Conservation (phyloP, 2,113 vertebrate genomes). For the Gambusia holbrooki region DNA sequence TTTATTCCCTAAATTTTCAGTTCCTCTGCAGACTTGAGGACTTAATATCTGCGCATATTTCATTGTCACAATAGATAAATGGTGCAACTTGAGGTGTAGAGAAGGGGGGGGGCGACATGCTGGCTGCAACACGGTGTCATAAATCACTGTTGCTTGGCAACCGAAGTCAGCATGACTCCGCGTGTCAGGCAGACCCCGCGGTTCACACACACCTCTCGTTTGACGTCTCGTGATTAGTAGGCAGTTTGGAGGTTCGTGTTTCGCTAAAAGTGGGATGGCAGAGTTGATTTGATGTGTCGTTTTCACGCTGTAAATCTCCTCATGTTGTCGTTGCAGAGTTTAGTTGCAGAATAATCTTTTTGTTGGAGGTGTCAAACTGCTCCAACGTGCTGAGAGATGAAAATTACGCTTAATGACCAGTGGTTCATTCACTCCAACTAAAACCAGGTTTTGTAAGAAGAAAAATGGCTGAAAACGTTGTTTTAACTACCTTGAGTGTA, state of each 20-base stretch:
- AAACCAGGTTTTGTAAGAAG: background rate
- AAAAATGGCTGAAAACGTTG: too few relatives aligned
- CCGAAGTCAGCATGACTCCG: constrained; percentile 30
- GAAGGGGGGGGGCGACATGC: background rate
- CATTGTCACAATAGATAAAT: background rate
- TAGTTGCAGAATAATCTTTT: background rate
- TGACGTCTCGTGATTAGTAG: constrained; percentile 50
- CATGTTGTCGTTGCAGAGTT: background rate
- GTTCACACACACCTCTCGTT: background rate
- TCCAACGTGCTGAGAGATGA: background rate
- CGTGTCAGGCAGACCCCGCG: background rate
- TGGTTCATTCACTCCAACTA: background rate
- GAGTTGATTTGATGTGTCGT: constrained; percentile 38
- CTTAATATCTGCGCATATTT: background rate
- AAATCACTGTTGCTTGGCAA: constrained; percentile 43
- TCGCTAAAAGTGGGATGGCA: constrained; percentile 13
- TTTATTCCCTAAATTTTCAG: background rate
- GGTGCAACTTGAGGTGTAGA: background rate
- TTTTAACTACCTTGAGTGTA: too few relatives aligned
- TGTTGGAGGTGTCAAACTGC: too few relatives aligned
- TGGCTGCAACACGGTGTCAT: constrained; percentile 25
- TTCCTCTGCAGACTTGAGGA: background rate
- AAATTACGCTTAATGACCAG: background rate
- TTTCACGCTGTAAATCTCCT: constrained; percentile 55
- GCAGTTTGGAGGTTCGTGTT: constrained; percentile 49